These are phyloP conservation scores for Xylota sylvarum DNA, from an alignment of 2,888 invertebrate genomes.

Conservation along the genomic window DNA sequence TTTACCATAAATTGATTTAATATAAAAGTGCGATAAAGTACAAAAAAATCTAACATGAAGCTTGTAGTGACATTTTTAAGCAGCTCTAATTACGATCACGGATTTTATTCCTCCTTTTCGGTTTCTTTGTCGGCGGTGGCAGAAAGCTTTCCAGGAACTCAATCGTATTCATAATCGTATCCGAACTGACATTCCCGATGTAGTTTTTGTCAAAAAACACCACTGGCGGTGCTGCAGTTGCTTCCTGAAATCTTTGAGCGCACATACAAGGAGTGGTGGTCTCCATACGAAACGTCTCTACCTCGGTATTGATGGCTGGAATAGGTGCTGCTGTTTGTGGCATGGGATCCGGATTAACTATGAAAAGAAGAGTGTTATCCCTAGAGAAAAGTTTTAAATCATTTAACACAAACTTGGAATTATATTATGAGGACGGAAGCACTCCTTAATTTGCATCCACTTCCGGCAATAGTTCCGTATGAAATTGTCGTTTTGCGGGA, in stretches of 20 bases:
- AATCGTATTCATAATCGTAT: conserved; percentile 83
- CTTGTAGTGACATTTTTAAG: not conserved
- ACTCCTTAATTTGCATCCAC: conserved; percentile 83
- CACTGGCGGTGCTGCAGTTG: conserved; percentile 79
- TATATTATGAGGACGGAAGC: conserved; percentile 80
- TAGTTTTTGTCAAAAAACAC: conserved; percentile 83
- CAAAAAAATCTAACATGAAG: not conserved
- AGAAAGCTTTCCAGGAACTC: conserved; percentile 83
- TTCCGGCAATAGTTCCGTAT: conserved; percentile 83
- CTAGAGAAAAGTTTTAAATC: not conserved
- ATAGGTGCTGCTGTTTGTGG: conserved; percentile 77
- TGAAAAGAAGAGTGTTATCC: not conserved
- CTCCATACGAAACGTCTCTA: conserved; percentile 79
- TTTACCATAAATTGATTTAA: too few species aligned
- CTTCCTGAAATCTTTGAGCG: conserved; percentile 74
- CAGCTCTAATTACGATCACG: conserved; percentile 73
- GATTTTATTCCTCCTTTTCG: conserved; percentile 81
- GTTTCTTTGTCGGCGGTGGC: conserved; percentile 82
- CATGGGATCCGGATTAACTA: not conserved
- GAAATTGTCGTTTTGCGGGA: conserved; percentile 81
- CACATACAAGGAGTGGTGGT: conserved; percentile 79
- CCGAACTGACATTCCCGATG: conserved; percentile 83
- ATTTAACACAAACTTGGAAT: conserved; percentile 30
- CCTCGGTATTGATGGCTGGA: conserved; percentile 77
- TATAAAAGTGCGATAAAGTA: not conserved